A percentile compares a stretch with the other conserved stretches of the same genome.
phyloP scores from a whole-genome alignment of 2,888 invertebrate species.

The Cheilosia soror region DNA sequence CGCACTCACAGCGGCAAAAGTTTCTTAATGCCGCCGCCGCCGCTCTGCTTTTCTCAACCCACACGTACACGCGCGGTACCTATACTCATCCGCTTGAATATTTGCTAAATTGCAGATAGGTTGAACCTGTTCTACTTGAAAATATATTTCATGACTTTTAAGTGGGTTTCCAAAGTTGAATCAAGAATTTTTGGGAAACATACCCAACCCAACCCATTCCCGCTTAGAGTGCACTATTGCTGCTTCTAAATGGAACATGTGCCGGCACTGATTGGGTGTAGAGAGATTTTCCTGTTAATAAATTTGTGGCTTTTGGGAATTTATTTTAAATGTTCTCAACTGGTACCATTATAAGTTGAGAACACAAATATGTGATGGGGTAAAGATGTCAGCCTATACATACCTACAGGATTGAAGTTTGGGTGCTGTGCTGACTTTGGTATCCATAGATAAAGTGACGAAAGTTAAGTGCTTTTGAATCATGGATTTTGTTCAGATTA shows the following conservation, averaged over 20 bases:
- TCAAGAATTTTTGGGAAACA: conserved; percentile 9
- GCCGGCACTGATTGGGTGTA: conserved; percentile 9
- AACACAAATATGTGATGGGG: no score
- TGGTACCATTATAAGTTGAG: not conserved
- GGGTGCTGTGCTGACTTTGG: not conserved
- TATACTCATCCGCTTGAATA: conserved; percentile 5
- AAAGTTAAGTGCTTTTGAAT: conserved; percentile 7
- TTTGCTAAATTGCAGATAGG: conserved; percentile 43
- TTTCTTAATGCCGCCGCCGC: not conserved
- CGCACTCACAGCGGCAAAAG: conserved; percentile 13
- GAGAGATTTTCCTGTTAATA: conserved; percentile 45
- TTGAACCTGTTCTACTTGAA: conserved; percentile 4
- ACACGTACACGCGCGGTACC: not conserved
- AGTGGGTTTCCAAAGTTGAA: conserved; percentile 15
- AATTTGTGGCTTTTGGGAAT: conserved; percentile 61
- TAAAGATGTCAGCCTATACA: no score
- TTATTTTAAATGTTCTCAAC: conserved; percentile 60
- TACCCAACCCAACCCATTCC: not conserved
- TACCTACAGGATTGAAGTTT: no score
- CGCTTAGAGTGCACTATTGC: no score
- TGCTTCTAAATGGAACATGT: not conserved
- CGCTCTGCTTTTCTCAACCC: not conserved
- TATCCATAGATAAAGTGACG: not conserved
- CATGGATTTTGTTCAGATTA: conserved; percentile 3
- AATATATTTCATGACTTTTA: conserved; percentile 40